Evolutionary conservation across 2,113 vertebrate species (phyloP).

Genomic region (Bubo blakistoni): DNA sequence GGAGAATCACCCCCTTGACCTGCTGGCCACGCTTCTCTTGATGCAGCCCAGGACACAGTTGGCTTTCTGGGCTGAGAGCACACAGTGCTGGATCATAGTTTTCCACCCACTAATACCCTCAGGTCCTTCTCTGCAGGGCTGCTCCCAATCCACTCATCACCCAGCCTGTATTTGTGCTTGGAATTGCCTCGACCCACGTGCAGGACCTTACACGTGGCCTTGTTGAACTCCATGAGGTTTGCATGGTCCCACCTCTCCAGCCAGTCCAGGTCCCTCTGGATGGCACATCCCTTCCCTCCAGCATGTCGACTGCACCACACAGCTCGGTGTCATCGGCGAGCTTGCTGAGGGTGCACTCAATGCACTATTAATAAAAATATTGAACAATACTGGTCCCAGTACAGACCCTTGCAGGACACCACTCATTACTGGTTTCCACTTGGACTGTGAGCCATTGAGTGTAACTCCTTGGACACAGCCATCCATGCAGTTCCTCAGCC

Average conservation of each 20-base stretch:
- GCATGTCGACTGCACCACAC: rapidly evolving
- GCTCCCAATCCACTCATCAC: background rate
- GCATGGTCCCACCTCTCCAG: background rate
- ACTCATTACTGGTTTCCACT: background rate
- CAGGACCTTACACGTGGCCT: background rate
- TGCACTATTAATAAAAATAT: background rate
- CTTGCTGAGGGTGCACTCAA: background rate
- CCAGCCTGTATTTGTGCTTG: too few relatives aligned
- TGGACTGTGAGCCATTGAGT: background rate
- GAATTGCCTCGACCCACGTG: background rate
- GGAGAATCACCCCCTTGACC: background rate
- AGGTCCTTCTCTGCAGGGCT: background rate
- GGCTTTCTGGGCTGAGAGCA: background rate
- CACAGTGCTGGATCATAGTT: background rate
- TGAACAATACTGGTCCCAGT: background rate
- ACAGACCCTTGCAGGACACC: background rate
- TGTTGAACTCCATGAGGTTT: background rate
- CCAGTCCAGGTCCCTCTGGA: background rate
- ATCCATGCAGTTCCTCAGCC: background rate
- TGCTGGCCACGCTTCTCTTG: background rate
- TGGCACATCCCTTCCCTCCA: background rate
- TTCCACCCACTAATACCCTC: background rate
- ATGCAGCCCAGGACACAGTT: background rate
- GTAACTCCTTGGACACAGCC: background rate
- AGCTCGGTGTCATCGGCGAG: background rate